phyloP scores from a whole-genome alignment of 2,113 vertebrate species.

The Lates calcarifer region DNA sequence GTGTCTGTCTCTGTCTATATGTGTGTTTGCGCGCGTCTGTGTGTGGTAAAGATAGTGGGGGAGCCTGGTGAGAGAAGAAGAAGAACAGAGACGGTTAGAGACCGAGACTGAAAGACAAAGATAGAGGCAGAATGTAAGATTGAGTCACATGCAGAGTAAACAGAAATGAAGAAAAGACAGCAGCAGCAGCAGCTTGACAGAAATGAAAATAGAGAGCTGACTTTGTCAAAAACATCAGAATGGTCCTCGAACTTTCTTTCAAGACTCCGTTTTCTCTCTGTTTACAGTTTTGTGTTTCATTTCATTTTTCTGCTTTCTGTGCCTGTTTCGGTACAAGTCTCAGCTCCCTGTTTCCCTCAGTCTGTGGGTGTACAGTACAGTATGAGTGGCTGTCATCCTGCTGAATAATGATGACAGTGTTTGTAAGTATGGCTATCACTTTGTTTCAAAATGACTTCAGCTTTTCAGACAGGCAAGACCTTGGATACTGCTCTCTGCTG shows the following conservation, averaged over 20 bases:
- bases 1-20: not conserved
- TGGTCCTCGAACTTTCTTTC: slow-evolving; percentile 19
- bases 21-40: not conserved
- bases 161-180: slow-evolving; percentile 1
- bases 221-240: slow-evolving; percentile 37
- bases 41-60: not conserved
- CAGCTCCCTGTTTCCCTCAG: not conserved
- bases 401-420: slow-evolving; percentile 38
- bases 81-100: slow-evolving; percentile 11
- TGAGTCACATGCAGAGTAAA: slow-evolving; percentile 36
- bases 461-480: not conserved
- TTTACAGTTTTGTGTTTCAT: slow-evolving; percentile 14
- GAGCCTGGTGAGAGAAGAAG: not conserved
- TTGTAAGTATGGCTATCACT: slow-evolving; percentile 3
- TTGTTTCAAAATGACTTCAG: slow-evolving; percentile 21
- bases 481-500: not conserved
- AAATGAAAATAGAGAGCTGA: slow-evolving; percentile 32
- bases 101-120: slow-evolving; percentile 22
- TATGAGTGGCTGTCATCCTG: slow-evolving; percentile 9
- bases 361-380: slow-evolving; percentile 3
- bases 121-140: slow-evolving; percentile 21
- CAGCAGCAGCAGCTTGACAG: slow-evolving; percentile 11
- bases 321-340: not conserved
- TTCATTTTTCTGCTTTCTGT: not conserved
- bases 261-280: slow-evolving; percentile 12